Conservation (phyloP, 1,140 invertebrate species). For the Macrobrachium rosenbergii region DNA sequence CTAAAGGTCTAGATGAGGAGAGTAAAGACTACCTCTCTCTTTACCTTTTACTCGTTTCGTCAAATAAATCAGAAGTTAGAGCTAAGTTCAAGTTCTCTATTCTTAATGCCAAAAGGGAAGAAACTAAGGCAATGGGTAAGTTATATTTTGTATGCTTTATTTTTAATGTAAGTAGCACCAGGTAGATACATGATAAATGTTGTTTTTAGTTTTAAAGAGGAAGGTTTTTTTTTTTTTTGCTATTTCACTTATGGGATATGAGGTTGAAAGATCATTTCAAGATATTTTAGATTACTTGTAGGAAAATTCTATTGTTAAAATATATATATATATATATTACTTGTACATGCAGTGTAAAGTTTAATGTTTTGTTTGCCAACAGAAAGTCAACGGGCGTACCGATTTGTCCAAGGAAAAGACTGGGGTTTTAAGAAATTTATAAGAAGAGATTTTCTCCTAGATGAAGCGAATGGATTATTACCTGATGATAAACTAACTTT, state of each 20-base stretch:
- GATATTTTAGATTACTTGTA: too few species aligned
- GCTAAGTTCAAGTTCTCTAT: constrained; percentile 99
- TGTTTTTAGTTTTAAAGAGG: background rate
- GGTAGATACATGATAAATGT: background rate
- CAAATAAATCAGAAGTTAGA: constrained; percentile 99
- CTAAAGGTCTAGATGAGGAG: constrained; percentile 99
- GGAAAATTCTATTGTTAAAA: too few species aligned
- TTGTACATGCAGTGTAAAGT: background rate
- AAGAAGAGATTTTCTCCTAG: constrained; percentile 95
- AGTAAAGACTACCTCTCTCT: constrained; percentile 99
- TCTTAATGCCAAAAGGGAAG: constrained; percentile 99
- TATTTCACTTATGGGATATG: too few species aligned
- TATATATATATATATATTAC: constrained; percentile 11
- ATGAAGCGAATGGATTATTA: constrained; percentile 97
- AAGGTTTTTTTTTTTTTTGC: background rate
- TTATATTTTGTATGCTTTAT: constrained; percentile 30
- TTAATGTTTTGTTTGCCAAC: constrained; percentile 68
- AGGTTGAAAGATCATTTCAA: too few species aligned
- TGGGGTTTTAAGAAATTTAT: constrained; percentile 99
- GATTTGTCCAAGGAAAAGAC: constrained; percentile 99
- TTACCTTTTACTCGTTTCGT: constrained; percentile 97
- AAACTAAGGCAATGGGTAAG: constrained; percentile 99
- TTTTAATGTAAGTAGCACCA: too few species aligned
- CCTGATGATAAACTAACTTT: constrained; percentile 99
- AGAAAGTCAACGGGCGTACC: constrained; percentile 93